Evolutionary conservation across 2,113 vertebrate species (phyloP).

Genomic region (Asarcornis scutulata): DNA sequence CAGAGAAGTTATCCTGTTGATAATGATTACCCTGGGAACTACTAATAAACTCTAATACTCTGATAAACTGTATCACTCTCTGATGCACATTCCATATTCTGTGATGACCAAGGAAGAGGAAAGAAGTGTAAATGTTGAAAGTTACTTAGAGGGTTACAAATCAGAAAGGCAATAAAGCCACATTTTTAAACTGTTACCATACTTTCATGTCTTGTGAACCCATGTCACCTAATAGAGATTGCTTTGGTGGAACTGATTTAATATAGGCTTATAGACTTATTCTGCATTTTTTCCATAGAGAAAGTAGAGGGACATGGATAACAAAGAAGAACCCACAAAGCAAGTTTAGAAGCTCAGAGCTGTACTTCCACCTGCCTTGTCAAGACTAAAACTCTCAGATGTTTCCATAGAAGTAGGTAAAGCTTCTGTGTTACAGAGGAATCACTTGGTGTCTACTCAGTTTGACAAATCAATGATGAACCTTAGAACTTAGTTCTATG

Average conservation of each 20-base stretch:
- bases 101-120: neutral
- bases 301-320: neutral
- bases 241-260: neutral
- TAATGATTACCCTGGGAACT: neutral
- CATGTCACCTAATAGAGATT: neutral
- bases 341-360: neutral
- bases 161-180: neutral
- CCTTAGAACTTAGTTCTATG: neutral
- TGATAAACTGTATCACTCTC: neutral
- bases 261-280: neutral
- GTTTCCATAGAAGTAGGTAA: neutral
- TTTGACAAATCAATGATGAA: neutral
- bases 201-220: neutral
- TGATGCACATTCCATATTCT: neutral
- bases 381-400: neutral
- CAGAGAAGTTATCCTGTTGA: neutral
- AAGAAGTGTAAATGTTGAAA: neutral
- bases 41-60: neutral
- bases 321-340: neutral
- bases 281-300: neutral
- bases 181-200: neutral
- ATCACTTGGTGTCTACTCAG: neutral
- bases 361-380: neutral
- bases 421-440: neutral
- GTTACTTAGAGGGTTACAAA: neutral